Evolutionary conservation across 1,140 invertebrate genomes (phyloP).

Genomic region (Catajapyx aquilonaris): DNA sequence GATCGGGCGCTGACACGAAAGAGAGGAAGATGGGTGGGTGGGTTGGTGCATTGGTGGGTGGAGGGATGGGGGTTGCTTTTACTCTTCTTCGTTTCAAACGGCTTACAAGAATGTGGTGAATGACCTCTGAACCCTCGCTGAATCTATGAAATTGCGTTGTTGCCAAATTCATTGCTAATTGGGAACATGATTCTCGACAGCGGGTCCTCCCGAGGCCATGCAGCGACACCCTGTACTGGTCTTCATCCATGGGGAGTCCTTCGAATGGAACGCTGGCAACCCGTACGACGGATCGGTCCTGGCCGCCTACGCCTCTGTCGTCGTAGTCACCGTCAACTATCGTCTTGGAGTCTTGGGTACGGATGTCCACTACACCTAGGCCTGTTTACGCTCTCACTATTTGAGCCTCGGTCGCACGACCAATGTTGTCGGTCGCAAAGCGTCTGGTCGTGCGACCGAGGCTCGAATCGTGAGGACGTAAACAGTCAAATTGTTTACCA

Average conservation of each 20-base stretch:
- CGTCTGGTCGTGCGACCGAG: not conserved
- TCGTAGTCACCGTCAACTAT: constrained; percentile 95
- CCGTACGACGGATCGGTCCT: constrained; percentile 85
- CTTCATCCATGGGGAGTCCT: constrained; percentile 89
- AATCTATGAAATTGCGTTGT: too few relatives aligned
- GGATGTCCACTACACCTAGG: not conserved
- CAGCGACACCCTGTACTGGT: constrained; percentile 48
- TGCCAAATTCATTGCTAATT: too few relatives aligned
- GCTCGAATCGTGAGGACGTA: not conserved
- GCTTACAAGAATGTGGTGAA: too few relatives aligned
- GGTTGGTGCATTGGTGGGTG: too few relatives aligned
- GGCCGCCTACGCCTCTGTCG: constrained; percentile 73
- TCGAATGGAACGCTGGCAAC: constrained; percentile 90
- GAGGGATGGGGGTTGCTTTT: too few relatives aligned
- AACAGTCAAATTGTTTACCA: not conserved
- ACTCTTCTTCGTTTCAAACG: too few relatives aligned
- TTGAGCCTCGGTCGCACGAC: not conserved
- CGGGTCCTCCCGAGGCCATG: not conserved
- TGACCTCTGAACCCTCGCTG: too few relatives aligned
- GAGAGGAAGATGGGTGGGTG: too few relatives aligned
- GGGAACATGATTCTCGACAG: not conserved
- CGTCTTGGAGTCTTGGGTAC: constrained; percentile 81
- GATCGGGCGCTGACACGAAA: too few relatives aligned
- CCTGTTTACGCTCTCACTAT: not conserved
- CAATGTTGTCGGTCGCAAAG: not conserved